Evolutionary conservation across 2,113 vertebrate species (phyloP).

Genomic region (Mustela lutreola): DNA sequence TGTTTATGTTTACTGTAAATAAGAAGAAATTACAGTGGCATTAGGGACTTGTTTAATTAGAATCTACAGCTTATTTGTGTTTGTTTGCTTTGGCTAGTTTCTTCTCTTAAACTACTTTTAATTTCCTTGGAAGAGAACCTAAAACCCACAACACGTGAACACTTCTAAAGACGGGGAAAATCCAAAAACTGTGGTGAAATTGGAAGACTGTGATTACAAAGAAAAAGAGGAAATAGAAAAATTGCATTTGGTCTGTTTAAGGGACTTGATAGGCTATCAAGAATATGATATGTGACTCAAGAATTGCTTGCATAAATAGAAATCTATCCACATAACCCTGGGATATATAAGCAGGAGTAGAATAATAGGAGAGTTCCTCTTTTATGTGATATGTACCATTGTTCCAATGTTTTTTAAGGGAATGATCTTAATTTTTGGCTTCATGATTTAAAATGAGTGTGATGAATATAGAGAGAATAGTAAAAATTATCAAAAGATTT

Average conservation of each 20-base stretch:
- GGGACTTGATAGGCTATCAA: background rate
- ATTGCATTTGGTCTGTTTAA: background rate
- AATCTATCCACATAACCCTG: background rate
- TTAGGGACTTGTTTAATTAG: constrained; percentile 41
- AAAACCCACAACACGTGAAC: background rate
- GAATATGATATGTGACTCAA: background rate
- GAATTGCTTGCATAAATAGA: background rate
- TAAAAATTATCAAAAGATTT: background rate
- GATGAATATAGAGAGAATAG: background rate
- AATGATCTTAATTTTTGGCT: background rate
- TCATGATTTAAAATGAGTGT: background rate
- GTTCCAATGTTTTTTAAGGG: background rate
- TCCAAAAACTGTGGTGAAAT: background rate
- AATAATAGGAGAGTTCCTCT: background rate
- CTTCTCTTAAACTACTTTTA: constrained; percentile 48
- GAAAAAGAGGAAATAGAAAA: background rate
- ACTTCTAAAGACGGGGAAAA: background rate
- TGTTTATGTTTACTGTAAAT: constrained; percentile 63
- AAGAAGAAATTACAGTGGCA: background rate
- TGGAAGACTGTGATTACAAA: background rate
- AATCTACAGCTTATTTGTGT: background rate
- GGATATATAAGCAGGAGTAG: background rate
- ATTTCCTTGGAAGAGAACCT: constrained; percentile 21
- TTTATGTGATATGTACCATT: background rate
- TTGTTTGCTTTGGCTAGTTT: constrained; percentile 54